These are phyloP conservation scores for Eumaeus atala DNA, from an alignment of 1,140 invertebrate genomes.

Conservation along the genomic window DNA sequence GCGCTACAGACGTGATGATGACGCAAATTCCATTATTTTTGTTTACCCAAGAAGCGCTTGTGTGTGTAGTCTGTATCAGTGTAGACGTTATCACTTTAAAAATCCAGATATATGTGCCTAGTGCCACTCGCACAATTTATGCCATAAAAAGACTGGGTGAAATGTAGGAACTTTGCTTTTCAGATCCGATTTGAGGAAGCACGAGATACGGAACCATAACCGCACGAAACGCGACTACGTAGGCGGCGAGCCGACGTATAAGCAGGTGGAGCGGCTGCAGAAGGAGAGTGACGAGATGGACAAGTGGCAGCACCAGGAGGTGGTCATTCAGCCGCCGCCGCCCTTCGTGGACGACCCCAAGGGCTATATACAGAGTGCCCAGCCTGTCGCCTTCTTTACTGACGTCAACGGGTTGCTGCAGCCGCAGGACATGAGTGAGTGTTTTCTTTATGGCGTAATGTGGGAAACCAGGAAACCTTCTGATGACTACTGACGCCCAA, in stretches of 20 bases:
- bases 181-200: constrained; percentile 59
- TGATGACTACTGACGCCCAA: too few species aligned
- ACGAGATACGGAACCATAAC: constrained; percentile 61
- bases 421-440: constrained; percentile 41
- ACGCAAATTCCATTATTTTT: too few species aligned
- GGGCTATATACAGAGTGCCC: constrained; percentile 34
- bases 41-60: too few species aligned
- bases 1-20: too few species aligned
- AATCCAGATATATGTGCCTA: too few species aligned
- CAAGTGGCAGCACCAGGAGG: constrained; percentile 39
- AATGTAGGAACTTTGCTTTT: constrained; percentile 10
- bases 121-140: not conserved
- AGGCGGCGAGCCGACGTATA: constrained; percentile 62
- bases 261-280: constrained; percentile 55
- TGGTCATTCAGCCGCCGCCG: constrained; percentile 24
- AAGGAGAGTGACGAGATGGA: constrained; percentile 40
- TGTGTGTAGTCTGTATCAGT: too few species aligned
- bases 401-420: constrained; percentile 48
- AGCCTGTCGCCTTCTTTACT: constrained; percentile 42
- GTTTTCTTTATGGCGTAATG: constrained; percentile 9
- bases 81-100: too few species aligned
- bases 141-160: not conserved
- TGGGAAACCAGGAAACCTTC: not conserved
- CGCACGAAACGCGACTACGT: constrained; percentile 59
- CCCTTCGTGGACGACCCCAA: constrained; percentile 44